Evolutionary conservation across 2,888 invertebrate genomes (phyloP), one percentile per base, ranked within the genome.

Genomic region (Chydorus sphaericus): DNA sequence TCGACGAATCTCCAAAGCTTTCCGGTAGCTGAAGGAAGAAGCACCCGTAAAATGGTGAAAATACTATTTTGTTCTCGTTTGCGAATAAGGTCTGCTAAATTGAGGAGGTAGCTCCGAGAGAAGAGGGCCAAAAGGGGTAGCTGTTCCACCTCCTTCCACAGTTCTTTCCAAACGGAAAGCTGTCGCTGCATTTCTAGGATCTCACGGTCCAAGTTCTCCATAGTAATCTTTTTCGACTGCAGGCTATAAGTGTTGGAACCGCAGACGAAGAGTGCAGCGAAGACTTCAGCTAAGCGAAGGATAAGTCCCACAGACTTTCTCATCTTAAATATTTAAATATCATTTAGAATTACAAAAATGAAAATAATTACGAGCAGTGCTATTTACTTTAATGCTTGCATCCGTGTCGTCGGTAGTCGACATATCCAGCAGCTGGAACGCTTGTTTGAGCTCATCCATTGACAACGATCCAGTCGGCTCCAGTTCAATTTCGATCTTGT

Each of bases 401-500:
- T 26, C 10, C 14, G 39, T 14, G 14, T 29, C 30, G 4, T 51
- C 51, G 18, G 18, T 31, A 10, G 26, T 26, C 3, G 52, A 33
- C 52, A 52, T 52, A 7, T 52, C 52, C 3, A 52, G 36, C 20
- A 52, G 37, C 52, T 52, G 52, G 36, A 33, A 52, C 5, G 52
- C 52, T 36, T 52, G 52, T 23, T 52, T 31, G 4, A 52, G 37
- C 36, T 52, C 52, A 16, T 52, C 52, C n/a, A 52, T 6, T 18
- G 33, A 18, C 8, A 52, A 31, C 31, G 31, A 26, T 31, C 36
- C 36, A 6, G 52, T 31, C n/a, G 44, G 44, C 5, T 20, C 10
- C 10, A 44, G 20, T 1, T 14, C 23, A n/a, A 52, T 26, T 14
- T 44, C 44, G 4, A 52, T 31, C 31, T 16, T 16, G 20, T 33